Percentiles rank a stretch among this genome's conserved stretches.
Conservation (phyloP, 2,888 invertebrate species). For the Nomada goodeniana region DNA sequence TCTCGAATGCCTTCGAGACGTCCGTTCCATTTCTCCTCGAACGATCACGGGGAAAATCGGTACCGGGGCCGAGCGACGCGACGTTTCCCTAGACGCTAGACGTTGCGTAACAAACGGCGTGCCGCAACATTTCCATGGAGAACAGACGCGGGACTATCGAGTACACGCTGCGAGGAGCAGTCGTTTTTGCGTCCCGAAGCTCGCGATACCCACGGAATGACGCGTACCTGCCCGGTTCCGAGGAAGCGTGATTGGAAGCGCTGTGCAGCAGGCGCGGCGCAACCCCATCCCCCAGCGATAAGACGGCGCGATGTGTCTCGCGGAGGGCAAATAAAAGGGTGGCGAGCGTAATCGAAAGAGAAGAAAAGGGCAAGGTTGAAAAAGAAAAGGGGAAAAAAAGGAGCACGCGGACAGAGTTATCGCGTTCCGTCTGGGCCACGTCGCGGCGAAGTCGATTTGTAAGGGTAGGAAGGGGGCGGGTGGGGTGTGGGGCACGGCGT, state of each 20-base stretch:
- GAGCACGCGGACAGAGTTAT: constrained; percentile 67
- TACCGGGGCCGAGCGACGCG: background rate
- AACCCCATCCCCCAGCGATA: constrained; percentile 58
- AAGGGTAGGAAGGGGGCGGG: constrained; percentile 12
- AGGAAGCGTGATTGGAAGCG: constrained; percentile 56
- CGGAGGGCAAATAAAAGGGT: constrained; percentile 64
- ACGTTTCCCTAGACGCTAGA: background rate
- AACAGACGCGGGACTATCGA: constrained; percentile 25
- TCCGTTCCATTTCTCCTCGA: background rate
- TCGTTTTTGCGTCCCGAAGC: constrained; percentile 25
- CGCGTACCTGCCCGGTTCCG: constrained; percentile 50
- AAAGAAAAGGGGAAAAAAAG: constrained; percentile 26
- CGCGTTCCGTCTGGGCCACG: constrained; percentile 71
- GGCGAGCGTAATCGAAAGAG: constrained; percentile 60
- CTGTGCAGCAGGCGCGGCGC: constrained; percentile 38
- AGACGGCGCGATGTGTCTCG: constrained; percentile 61
- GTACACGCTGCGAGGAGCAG: background rate
- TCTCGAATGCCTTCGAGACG: background rate
- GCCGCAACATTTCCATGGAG: background rate
- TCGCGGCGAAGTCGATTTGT: constrained; percentile 65
- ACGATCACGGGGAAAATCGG: background rate
- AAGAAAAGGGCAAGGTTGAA: constrained; percentile 47
- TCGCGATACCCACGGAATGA: constrained; percentile 29
- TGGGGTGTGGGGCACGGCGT: background rate
- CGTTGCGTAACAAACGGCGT: background rate